A percentile compares a stretch with the other conserved stretches of the same genome.
phyloP scores from a whole-genome alignment of 2,888 invertebrate species.

The Ypsolopha sequella region DNA sequence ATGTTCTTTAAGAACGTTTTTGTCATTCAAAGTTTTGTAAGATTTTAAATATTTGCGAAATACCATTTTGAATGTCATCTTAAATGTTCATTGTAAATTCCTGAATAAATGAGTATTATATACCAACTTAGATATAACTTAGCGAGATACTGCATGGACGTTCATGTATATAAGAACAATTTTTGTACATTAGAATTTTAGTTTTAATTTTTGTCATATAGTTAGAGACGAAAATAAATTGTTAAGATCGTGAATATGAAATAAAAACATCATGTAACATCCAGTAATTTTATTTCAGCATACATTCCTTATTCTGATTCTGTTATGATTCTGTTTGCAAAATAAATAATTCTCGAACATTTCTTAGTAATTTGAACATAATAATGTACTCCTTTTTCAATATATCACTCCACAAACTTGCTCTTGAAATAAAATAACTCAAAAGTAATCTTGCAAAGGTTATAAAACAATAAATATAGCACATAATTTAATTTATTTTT shows the following conservation, averaged over 20 bases:
- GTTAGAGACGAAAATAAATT: conserved; percentile 60
- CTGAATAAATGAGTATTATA: conserved; percentile 32
- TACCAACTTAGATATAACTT: conserved; percentile 41
- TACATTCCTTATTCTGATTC: too few species aligned
- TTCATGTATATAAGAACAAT: conserved; percentile 56
- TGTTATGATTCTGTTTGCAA: too few species aligned
- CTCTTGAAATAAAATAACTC: too few species aligned
- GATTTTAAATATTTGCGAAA: neutral
- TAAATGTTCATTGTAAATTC: conserved; percentile 49
- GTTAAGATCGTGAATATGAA: conserved; percentile 65
- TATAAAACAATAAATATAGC: too few species aligned
- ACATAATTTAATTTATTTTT: too few species aligned
- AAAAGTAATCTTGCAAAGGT: too few species aligned
- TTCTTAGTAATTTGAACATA: too few species aligned
- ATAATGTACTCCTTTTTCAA: too few species aligned
- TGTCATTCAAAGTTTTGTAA: neutral
- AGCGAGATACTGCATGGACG: conserved; percentile 49
- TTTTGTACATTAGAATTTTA: conserved; percentile 68
- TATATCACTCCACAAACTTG: too few species aligned
- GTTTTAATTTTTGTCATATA: conserved; percentile 57
- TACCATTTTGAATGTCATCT: conserved; percentile 19
- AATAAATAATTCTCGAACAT: too few species aligned
- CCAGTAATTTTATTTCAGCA: too few species aligned
- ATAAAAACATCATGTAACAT: conserved; percentile 35
- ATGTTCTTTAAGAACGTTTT: neutral